A percentile compares a stretch with the other conserved stretches of the same genome.
These are phyloP conservation scores for Papilio dardanus DNA, from an alignment of 1,140 invertebrate genomes.

Conservation along the genomic window DNA sequence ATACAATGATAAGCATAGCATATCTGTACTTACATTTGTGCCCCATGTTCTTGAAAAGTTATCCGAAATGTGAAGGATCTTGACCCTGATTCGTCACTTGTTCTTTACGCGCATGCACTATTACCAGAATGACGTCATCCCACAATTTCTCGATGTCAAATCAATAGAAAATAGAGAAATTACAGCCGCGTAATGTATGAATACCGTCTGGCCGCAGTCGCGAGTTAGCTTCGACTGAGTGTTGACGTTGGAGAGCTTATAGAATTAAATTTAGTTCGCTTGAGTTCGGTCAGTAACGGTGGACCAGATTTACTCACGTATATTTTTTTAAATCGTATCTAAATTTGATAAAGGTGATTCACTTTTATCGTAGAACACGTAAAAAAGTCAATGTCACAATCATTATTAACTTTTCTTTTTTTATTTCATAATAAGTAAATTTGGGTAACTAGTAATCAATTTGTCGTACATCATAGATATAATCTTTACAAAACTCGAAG, in stretches of 20 bases:
- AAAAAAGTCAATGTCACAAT: constrained; percentile 18
- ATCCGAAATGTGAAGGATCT: constrained; percentile 41
- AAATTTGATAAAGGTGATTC: constrained; percentile 31
- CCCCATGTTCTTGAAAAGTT: constrained; percentile 53
- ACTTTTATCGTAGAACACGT: constrained; percentile 8
- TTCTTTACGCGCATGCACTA: constrained; percentile 46
- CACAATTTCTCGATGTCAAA: constrained; percentile 58
- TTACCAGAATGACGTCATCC: constrained; percentile 57
- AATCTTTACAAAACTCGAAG: constrained; percentile 22
- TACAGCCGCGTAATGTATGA: constrained; percentile 52
- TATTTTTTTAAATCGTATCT: constrained; percentile 41
- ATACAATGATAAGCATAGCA: not conserved
- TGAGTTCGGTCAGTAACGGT: constrained; percentile 53
- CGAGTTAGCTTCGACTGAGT: constrained; percentile 68
- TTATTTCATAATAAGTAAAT: not conserved
- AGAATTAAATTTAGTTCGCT: constrained; percentile 75
- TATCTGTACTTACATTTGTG: constrained; percentile 62
- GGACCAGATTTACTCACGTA: constrained; percentile 36
- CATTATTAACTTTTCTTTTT: not conserved
- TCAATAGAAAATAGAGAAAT: constrained; percentile 65
- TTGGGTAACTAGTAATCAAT: not conserved
- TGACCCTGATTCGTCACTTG: constrained; percentile 52
- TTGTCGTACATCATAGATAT: constrained; percentile 38
- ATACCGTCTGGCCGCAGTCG: constrained; percentile 67
- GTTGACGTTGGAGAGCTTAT: constrained; percentile 65